Conservation (phyloP, 1,140 invertebrate species). For the Saccostrea cuccullata region DNA sequence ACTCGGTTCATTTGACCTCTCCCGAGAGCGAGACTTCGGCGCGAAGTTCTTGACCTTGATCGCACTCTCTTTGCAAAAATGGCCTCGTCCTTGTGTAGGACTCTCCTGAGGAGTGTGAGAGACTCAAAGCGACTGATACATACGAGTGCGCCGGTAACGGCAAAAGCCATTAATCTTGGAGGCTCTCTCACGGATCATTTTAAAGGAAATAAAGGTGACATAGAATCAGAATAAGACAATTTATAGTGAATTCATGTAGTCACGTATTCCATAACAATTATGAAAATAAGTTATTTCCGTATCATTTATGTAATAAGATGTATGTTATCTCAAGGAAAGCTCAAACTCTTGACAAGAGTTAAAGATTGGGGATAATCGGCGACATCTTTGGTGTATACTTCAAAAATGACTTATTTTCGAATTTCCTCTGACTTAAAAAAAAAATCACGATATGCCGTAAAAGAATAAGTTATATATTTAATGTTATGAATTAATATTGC, state of each 20-base stretch:
- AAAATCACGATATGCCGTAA: too few species aligned
- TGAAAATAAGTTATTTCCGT: neutral
- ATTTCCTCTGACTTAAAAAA: neutral
- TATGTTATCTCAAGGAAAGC: neutral
- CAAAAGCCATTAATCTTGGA: neutral
- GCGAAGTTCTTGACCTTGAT: conserved; percentile 2
- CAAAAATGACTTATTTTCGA: neutral
- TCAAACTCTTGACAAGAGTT: neutral
- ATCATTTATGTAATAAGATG: neutral
- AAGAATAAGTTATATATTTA: too few species aligned
- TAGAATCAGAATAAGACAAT: neutral
- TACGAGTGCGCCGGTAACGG: neutral
- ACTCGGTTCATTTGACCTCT: neutral
- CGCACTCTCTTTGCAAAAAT: conserved; percentile 35
- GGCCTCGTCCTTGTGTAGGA: conserved; percentile 35
- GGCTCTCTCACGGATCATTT: neutral
- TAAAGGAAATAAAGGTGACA: conserved; percentile 14
- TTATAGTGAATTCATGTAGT: neutral
- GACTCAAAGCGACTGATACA: neutral
- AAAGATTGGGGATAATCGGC: neutral
- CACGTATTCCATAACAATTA: neutral
- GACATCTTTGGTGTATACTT: neutral
- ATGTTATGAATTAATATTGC: too few species aligned
- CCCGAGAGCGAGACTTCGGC: neutral
- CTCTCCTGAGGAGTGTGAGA: conserved; percentile 20